Percentiles rank a stretch among this genome's conserved stretches.
Conservation (phyloP, 2,113 vertebrate species). For the Malurus melanocephalus region DNA sequence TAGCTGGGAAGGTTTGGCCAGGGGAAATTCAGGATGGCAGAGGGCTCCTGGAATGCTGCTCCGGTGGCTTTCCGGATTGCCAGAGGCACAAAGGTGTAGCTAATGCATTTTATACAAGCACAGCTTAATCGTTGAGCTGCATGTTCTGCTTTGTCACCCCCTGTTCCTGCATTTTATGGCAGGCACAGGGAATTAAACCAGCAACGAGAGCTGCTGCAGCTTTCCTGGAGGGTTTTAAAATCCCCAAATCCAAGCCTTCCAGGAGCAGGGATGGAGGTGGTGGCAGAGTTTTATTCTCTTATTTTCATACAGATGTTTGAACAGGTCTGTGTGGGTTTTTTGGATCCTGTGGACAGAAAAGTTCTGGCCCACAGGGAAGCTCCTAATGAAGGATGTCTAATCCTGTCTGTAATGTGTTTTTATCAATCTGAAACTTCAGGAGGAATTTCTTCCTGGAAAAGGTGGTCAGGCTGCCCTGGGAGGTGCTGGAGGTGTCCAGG, state of each 20-base stretch:
- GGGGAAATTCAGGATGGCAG: not conserved
- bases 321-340: rapidly evolving
- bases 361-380: not conserved
- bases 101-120: constrained; percentile 27
- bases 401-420: not conserved
- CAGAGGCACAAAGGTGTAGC: not conserved
- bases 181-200: constrained; percentile 1
- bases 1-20: not conserved
- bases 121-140: not conserved
- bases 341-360: not conserved
- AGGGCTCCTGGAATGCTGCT: not conserved
- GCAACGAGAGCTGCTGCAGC: not conserved
- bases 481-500: not conserved
- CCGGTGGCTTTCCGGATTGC: not conserved
- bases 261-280: not conserved
- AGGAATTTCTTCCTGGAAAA: not conserved
- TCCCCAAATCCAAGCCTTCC: not conserved
- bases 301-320: rapidly evolving
- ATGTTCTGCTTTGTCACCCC: constrained; percentile 33
- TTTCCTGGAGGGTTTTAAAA: not conserved
- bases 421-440: not conserved
- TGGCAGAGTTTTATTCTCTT: not conserved
- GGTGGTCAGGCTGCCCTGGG: not conserved
- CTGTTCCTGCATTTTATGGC: not conserved
- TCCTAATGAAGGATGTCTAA: not conserved